Percentiles rank a stretch among this genome's conserved stretches.
phyloP scores from a whole-genome alignment of 2,888 invertebrate genomes.

The Timema cristinae region DNA sequence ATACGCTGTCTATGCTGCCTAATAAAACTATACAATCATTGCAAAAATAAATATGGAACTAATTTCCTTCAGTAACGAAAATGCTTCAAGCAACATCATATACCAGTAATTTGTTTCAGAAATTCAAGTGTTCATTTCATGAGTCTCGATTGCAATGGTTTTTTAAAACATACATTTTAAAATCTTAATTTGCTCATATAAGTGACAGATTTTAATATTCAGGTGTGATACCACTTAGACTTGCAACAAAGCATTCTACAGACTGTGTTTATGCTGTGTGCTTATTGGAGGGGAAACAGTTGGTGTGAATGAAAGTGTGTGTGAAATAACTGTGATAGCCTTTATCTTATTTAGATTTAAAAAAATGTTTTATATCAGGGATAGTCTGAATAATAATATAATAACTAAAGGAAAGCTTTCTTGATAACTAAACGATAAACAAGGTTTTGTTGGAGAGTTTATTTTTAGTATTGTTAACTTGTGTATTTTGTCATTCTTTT shows the following conservation, averaged over 20 bases:
- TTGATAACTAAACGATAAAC: constrained; percentile 22
- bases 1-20: constrained; percentile 4
- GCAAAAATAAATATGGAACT: not conserved
- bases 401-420: not conserved
- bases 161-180: not conserved
- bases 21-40: constrained; percentile 4
- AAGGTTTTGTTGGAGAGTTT: constrained; percentile 27
- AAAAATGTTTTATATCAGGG: constrained; percentile 29
- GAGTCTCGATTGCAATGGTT: too few species aligned
- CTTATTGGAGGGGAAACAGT: not conserved
- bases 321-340: constrained; percentile 33
- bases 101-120: too few species aligned
- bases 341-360: not conserved
- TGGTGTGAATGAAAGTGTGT: constrained; percentile 23
- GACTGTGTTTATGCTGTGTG: too few species aligned
- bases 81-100: too few species aligned
- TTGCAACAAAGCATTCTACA: too few species aligned
- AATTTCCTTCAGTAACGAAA: not conserved
- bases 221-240: not conserved
- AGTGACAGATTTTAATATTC: not conserved
- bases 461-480: constrained; percentile 21
- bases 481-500: constrained; percentile 20
- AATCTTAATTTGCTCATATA: not conserved
- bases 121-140: too few species aligned
- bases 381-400: constrained; percentile 22